A percentile compares a stretch with the other conserved stretches of the same genome.
Evolutionary conservation across 2,797 vertebrate genomes (phyloP).

Genomic region (Eulemur albifrons): DNA sequence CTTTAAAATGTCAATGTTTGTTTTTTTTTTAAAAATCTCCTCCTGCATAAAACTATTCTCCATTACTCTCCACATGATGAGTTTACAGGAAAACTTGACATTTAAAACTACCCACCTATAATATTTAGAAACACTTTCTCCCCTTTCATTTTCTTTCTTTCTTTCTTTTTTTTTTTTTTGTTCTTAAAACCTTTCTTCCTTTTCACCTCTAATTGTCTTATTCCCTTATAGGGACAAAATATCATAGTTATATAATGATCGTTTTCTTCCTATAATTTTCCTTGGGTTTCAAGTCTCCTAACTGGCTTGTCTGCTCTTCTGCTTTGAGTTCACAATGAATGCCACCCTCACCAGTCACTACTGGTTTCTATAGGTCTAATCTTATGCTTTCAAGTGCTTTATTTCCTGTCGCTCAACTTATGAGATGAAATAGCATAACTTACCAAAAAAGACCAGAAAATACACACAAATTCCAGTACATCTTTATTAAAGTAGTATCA

Average conservation of each 20-base stretch:
- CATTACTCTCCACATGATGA: not conserved
- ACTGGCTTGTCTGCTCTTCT: not conserved
- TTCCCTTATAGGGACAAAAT: not conserved
- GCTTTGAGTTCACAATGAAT: not conserved
- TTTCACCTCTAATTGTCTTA: constrained; percentile 5
- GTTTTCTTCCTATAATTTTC: constrained; percentile 20
- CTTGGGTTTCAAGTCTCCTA: not conserved
- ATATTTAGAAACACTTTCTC: constrained; percentile 44
- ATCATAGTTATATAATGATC: not conserved
- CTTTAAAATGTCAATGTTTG: constrained; percentile 69
- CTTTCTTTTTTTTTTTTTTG: not conserved
- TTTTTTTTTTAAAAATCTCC: constrained; percentile 3
- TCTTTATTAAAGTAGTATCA: constrained; percentile 16
- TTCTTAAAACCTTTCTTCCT: constrained; percentile 6
- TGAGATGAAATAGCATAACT: not conserved
- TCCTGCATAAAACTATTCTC: constrained; percentile 50
- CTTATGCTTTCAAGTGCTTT: not conserved
- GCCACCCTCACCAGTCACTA: not conserved
- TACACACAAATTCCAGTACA: not conserved
- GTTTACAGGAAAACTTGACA: constrained; percentile 47
- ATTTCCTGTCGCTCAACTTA: not conserved
- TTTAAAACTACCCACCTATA: constrained; percentile 39
- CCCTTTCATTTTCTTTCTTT: not conserved
- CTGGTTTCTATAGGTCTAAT: not conserved
- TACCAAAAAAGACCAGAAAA: constrained; percentile 35